Conservation (phyloP, 2,113 vertebrate species). For the Melanerpes aurifrons region DNA sequence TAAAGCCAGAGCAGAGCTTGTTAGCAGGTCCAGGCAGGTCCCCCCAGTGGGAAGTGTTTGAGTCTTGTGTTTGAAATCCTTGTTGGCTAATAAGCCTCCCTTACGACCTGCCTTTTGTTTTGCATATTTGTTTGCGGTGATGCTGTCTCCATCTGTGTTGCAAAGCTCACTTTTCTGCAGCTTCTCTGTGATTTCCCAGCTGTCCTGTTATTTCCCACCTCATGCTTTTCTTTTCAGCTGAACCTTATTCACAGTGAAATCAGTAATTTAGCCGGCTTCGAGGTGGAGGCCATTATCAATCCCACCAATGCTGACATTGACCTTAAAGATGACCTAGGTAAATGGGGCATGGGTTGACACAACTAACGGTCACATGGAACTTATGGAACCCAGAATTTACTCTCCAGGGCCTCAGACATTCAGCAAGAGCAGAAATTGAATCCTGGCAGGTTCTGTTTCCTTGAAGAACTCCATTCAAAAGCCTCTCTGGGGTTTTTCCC, state of each 20-base stretch:
- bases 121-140: conserved; percentile 73
- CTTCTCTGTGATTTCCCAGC: conserved; percentile 81
- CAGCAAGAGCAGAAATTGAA: conserved; percentile 47
- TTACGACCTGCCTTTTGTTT: conserved; percentile 71
- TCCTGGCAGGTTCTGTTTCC: background rate
- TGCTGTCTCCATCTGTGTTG: conserved; percentile 75
- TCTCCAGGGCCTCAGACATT: conserved; percentile 10
- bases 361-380: conserved; percentile 81
- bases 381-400: conserved; percentile 84
- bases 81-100: conserved; percentile 1
- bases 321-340: conserved; percentile 99
- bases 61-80: conserved; percentile 67
- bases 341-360: conserved; percentile 82
- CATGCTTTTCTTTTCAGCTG: conserved; percentile 93
- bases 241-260: conserved; percentile 99
- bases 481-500: background rate
- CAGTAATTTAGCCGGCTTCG: conserved; percentile 99
- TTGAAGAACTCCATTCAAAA: conserved; percentile 1
- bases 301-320: conserved; percentile 99
- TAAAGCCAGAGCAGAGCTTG: background rate
- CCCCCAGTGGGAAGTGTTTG: conserved; percentile 29
- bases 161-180: conserved; percentile 79
- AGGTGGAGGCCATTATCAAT: conserved; percentile 99
- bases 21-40: background rate
- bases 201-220: conserved; percentile 84